Evolutionary conservation across 2,113 vertebrate genomes (phyloP).

Genomic region (Paradisaea rubra): DNA sequence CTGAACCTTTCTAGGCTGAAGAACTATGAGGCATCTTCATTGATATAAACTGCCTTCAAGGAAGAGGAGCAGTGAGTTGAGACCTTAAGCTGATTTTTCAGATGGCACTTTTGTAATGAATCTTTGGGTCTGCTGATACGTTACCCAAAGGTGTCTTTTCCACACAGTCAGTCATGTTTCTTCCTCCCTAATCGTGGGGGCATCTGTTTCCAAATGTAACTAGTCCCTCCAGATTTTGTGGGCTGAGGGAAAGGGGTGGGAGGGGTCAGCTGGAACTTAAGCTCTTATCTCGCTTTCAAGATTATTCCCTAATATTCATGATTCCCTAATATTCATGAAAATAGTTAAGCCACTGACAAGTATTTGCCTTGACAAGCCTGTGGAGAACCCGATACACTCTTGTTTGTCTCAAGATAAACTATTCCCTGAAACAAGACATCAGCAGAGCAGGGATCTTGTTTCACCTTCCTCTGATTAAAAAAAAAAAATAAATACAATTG

Average conservation of each 20-base stretch:
- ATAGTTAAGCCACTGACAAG: conserved; percentile 9
- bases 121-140: neutral
- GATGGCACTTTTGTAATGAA: neutral
- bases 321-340: conserved; percentile 24
- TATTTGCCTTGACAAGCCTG: conserved; percentile 24
- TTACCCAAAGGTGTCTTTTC: conserved; percentile 42
- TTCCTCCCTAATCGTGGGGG: conserved; percentile 13
- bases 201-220: conserved; percentile 30
- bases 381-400: neutral
- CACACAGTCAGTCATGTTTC: neutral
- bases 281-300: neutral
- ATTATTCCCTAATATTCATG: conserved; percentile 29
- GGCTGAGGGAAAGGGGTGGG: neutral
- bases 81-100: neutral
- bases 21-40: neutral
- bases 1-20: neutral
- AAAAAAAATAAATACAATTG: neutral
- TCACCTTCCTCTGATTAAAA: neutral
- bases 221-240: conserved; percentile 12
- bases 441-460: neutral
- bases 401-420: neutral
- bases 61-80: neutral
- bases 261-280: neutral
- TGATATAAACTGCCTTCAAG: neutral
- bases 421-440: neutral